Conservation (phyloP, 2,113 vertebrate species). For the Hymenochirus boettgeri region DNA sequence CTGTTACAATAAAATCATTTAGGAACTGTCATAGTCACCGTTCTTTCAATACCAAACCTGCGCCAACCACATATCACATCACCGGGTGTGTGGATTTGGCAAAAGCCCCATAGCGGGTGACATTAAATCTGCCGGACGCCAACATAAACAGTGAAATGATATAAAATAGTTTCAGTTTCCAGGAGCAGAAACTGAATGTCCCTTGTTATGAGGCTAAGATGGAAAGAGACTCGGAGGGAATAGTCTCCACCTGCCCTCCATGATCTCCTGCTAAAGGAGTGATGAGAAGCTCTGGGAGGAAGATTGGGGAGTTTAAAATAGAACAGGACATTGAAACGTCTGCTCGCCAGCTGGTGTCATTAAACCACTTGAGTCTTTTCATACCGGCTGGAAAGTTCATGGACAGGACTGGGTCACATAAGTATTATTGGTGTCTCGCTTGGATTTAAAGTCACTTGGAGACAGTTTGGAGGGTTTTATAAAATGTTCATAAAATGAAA, state of each 20-base stretch:
- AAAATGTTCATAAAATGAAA: no score
- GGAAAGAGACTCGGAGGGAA: background rate
- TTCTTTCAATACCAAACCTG: no score
- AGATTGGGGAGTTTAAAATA: slow-evolving; percentile 18
- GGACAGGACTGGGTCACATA: no score
- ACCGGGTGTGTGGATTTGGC: no score
- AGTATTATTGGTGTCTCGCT: no score
- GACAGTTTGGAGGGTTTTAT: no score
- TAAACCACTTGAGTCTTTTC: background rate
- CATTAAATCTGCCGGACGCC: slow-evolving; percentile 10
- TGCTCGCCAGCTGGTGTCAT: slow-evolving; percentile 27
- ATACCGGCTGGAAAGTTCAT: no score
- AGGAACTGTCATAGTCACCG: no score
- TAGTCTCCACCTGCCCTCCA: slow-evolving; percentile 6
- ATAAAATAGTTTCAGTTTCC: slow-evolving; percentile 13
- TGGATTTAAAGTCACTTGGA: no score
- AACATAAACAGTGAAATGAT: slow-evolving; percentile 17
- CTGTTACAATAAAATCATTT: no score
- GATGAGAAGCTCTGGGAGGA: slow-evolving; percentile 24
- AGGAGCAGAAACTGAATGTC: slow-evolving; percentile 15
- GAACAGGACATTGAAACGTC: background rate
- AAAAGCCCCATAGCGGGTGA: no score
- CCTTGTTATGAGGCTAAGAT: slow-evolving; percentile 18
- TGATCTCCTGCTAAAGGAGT: slow-evolving; percentile 9
- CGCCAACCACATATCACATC: no score